Percentiles rank a stretch among this genome's conserved stretches.
These are phyloP conservation scores for Halesus radiatus DNA, from an alignment of 1,140 invertebrate genomes.

Conservation along the genomic window DNA sequence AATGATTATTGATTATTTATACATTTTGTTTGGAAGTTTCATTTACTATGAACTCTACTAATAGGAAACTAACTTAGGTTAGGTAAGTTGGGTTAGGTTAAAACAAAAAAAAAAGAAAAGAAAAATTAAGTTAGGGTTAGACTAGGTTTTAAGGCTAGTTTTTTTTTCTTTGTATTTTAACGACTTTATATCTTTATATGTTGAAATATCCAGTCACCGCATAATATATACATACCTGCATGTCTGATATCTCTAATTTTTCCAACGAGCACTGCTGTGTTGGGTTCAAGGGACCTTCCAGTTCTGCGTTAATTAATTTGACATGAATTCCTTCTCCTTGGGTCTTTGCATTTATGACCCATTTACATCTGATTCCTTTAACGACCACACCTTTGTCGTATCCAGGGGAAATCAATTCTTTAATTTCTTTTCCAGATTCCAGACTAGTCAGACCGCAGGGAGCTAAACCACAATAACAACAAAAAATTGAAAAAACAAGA, in stretches of 20 bases:
- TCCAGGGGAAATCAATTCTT: constrained; percentile 38
- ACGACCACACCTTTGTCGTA: constrained; percentile 7
- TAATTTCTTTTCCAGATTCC: neutral
- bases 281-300: neutral
- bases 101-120: no score
- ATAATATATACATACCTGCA: constrained; percentile 16
- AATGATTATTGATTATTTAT: no score
- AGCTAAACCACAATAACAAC: constrained; percentile 28
- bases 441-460: constrained; percentile 19
- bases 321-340: neutral
- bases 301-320: constrained; percentile 27
- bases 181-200: no score
- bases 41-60: no score
- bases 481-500: no score
- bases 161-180: no score
- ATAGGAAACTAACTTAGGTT: no score
- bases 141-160: no score
- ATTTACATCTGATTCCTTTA: constrained; percentile 46
- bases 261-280: constrained; percentile 17
- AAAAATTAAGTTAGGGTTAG: no score
- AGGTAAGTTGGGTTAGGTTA: no score
- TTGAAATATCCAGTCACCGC: no score
- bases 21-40: no score
- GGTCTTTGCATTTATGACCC: constrained; percentile 1
- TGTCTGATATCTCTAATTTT: constrained; percentile 23